Evolutionary conservation across 2,797 vertebrate genomes (phyloP).

Genomic region (Centropyge bicolor): DNA sequence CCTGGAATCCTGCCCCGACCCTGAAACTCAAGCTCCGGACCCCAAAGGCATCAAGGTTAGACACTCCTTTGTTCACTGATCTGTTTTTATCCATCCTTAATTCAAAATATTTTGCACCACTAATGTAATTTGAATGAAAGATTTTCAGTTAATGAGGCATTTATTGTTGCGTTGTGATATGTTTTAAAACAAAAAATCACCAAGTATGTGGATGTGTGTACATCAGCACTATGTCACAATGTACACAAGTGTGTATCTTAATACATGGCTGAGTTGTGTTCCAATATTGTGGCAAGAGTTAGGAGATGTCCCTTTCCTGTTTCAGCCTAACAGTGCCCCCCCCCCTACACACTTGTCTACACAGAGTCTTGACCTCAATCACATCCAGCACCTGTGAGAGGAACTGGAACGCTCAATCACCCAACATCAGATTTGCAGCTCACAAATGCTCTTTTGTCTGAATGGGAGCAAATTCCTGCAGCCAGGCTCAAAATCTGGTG

Average conservation of each 20-base stretch:
- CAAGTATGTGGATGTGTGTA: neutral
- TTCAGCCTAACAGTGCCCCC: neutral
- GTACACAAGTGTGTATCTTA: neutral
- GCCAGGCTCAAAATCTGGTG: neutral
- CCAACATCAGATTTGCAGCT: neutral
- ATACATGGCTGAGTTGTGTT: neutral
- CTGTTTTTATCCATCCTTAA: neutral
- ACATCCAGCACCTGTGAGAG: neutral
- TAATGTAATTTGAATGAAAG: neutral
- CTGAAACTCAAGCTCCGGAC: slow-evolving; percentile 84
- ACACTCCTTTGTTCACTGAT: neutral
- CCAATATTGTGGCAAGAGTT: neutral
- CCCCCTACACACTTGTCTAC: too few relatives aligned
- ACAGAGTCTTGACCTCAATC: neutral
- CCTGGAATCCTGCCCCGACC: slow-evolving; percentile 89
- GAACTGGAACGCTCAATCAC: neutral
- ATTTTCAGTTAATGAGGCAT: neutral
- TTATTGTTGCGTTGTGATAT: neutral
- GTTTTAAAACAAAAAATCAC: neutral
- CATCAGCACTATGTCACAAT: too few relatives aligned
- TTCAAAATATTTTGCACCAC: neutral
- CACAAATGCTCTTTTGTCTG: neutral
- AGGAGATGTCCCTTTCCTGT: neutral
- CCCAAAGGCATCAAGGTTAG: slow-evolving; percentile 90
- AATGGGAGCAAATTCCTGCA: neutral